phyloP scores from a whole-genome alignment of 2,797 vertebrate genomes.

The Epinephelus awoara region DNA sequence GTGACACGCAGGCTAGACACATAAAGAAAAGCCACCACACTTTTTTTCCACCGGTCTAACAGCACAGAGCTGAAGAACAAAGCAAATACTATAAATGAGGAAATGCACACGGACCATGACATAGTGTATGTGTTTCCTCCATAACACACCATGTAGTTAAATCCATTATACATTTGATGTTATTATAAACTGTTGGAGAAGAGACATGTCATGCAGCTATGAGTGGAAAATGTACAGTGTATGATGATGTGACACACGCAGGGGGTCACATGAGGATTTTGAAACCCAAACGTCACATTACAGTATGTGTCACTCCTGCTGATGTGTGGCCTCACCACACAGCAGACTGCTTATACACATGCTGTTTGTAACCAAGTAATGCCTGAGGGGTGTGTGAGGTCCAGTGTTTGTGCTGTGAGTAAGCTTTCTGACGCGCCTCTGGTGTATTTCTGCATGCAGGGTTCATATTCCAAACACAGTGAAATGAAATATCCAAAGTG shows the following conservation, averaged over 20 bases:
- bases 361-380: neutral
- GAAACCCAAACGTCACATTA: neutral
- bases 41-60: neutral
- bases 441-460: slow-evolving; percentile 45
- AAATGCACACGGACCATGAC: neutral
- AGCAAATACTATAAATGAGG: neutral
- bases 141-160: no score
- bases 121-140: neutral
- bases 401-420: slow-evolving; percentile 27
- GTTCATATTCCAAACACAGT: slow-evolving; percentile 57
- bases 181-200: slow-evolving; percentile 1
- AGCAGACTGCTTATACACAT: neutral
- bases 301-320: slow-evolving; percentile 11
- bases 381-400: slow-evolving; percentile 14
- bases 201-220: neutral
- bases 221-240: no score
- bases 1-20: slow-evolving; percentile 51
- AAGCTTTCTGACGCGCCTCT: slow-evolving; percentile 13
- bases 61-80: neutral
- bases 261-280: neutral
- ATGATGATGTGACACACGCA: neutral
- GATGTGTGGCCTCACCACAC: slow-evolving; percentile 29
- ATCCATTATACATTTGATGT: neutral
- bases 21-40: neutral
- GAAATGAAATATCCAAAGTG: slow-evolving; percentile 53